Evolutionary conservation across 2,888 invertebrate genomes (phyloP), one percentile per base, ranked within the genome.

Genomic region (Drosophila heteroneura): DNA sequence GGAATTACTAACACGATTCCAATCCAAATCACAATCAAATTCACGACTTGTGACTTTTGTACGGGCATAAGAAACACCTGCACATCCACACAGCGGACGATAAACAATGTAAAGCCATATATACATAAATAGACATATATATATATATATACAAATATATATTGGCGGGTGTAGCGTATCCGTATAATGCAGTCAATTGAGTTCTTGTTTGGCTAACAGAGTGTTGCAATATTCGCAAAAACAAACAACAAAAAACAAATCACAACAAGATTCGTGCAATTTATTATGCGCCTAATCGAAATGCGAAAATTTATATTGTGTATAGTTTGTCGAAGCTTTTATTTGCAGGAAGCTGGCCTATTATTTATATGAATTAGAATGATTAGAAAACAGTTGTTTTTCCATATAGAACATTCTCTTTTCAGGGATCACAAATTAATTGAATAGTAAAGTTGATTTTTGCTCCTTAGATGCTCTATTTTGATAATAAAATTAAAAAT

Each of bases 181-280:
- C 62, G 67, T 63, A 70, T 90, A 85, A 90, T 85, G 87, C 87
- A 86, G 68, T 75, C 84, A 85, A 90, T 89, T 89, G 86, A 83
- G 82, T 83, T 74, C 69, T 57, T 41, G 66, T 58, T 65, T 52
- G 39, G 14, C 56, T 58, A 56, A 60, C 61, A 68, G 51, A 32
- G 37, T 37, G 41, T 35, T 66, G 66, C 76, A 63, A 39, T 60
- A 61, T 56, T 26, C 26, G 51, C 57, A 65, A 19, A 19, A 37
- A 37, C 37, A 37, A 37, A 19, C 49, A 53, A 65, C 58, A 83
- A n/a, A n/a, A 22, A 41, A 74, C 74, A 75, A 64, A 70, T 64
- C 69, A 62, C 32, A 39, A 41, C 52, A n/a, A 57, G 49, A 44
- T 10, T 26, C 10, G 32, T 6, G 5, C 35, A 30, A 82, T 81